phyloP scores from a whole-genome alignment of 2,888 invertebrate genomes.

The Celastrina argiolus region DNA sequence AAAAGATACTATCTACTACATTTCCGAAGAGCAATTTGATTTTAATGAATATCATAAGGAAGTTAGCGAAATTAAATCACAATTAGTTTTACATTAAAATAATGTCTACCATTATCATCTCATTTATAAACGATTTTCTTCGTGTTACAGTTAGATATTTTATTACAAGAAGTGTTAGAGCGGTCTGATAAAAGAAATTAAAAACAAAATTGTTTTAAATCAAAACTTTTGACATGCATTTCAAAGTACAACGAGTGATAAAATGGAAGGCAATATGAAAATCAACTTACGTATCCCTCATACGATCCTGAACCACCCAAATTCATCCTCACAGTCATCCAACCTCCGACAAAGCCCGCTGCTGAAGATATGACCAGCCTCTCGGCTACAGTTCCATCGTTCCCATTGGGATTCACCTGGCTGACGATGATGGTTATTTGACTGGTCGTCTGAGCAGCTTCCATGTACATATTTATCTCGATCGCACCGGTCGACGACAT shows the following conservation, averaged over 20 bases:
- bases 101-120: too few relatives aligned
- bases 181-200: background rate
- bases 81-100: too few relatives aligned
- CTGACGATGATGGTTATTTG: conserved; percentile 43
- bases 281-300: conserved; percentile 36
- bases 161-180: background rate
- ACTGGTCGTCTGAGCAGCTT: conserved; percentile 35
- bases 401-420: conserved; percentile 34
- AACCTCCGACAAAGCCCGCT: conserved; percentile 33
- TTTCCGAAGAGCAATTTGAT: too few relatives aligned
- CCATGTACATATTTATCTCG: conserved; percentile 47
- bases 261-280: background rate
- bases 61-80: too few relatives aligned
- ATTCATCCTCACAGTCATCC: conserved; percentile 32
- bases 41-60: too few relatives aligned
- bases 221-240: too few relatives aligned
- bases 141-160: background rate
- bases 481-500: conserved; percentile 43
- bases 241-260: too few relatives aligned
- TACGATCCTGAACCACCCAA: conserved; percentile 32
- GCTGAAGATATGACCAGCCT: conserved; percentile 26
- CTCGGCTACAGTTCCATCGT: conserved; percentile 34
- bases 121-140: too few relatives aligned
- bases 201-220: too few relatives aligned
- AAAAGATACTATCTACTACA: too few relatives aligned